These are phyloP conservation scores for Cardiocondyla obscurior DNA, from an alignment of 1,140 invertebrate genomes.

Conservation along the genomic window DNA sequence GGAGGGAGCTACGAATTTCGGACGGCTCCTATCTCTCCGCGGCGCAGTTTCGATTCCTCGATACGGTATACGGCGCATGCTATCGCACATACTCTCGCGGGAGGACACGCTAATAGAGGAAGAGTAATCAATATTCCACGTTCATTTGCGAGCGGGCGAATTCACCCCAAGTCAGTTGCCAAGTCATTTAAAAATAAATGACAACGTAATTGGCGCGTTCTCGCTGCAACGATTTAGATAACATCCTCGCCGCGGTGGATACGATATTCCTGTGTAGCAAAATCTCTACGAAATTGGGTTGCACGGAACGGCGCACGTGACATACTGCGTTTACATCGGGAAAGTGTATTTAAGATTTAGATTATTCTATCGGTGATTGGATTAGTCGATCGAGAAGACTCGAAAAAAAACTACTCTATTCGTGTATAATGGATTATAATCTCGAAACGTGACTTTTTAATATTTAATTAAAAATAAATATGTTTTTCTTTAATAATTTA, in stretches of 20 bases:
- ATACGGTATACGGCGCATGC: not conserved
- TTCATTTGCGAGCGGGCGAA: conserved; percentile 21
- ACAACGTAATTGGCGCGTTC: conserved; percentile 19
- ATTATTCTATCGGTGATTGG: not conserved
- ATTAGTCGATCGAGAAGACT: not conserved
- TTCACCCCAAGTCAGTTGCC: conserved; percentile 14
- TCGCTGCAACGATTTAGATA: conserved; percentile 28
- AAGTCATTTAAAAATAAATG: conserved; percentile 52
- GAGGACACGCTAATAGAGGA: conserved; percentile 40
- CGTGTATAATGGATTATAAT: not conserved
- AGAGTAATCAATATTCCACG: conserved; percentile 46
- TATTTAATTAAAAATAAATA: not conserved
- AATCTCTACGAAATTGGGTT: not conserved
- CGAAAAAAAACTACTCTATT: not conserved
- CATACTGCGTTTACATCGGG: not conserved
- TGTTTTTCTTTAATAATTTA: not conserved
- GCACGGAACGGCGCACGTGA: not conserved
- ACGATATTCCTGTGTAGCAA: not conserved
- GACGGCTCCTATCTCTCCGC: not conserved
- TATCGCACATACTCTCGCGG: conserved; percentile 35
- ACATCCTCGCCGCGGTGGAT: not conserved
- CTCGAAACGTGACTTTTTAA: not conserved
- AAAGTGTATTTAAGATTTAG: not conserved
- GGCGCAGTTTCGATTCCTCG: not conserved
- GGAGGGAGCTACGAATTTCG: conserved; percentile 25